Percentiles rank a stretch among this genome's conserved stretches.
Evolutionary conservation across 2,888 invertebrate genomes (phyloP).

Genomic region (Himalopsyche tibetana): DNA sequence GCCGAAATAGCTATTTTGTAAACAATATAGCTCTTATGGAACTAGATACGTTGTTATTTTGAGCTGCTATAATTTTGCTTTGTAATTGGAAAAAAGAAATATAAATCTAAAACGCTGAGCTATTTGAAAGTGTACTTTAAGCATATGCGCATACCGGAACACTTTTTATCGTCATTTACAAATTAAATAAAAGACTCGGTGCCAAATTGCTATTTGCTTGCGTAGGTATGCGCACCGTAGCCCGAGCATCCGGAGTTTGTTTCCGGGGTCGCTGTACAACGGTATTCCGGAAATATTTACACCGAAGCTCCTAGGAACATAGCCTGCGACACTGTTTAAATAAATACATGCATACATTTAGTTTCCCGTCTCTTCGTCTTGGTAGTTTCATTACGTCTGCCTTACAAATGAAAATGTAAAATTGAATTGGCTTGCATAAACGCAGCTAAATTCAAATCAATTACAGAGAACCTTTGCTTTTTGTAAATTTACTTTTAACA

Average conservation of each 20-base stretch:
- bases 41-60: too few relatives aligned
- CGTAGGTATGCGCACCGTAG: constrained; percentile 42
- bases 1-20: too few relatives aligned
- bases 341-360: constrained; percentile 26
- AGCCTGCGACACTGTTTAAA: constrained; percentile 31
- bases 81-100: too few relatives aligned
- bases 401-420: too few relatives aligned
- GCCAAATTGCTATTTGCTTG: constrained; percentile 44
- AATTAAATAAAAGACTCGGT: constrained; percentile 47
- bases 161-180: constrained; percentile 34
- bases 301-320: constrained; percentile 14
- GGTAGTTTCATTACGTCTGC: neutral
- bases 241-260: constrained; percentile 28
- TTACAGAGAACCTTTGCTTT: too few relatives aligned
- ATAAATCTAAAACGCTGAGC: neutral
- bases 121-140: neutral
- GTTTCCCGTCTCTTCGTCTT: neutral
- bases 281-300: constrained; percentile 52
- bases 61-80: too few relatives aligned
- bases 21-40: too few relatives aligned
- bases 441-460: too few relatives aligned
- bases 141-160: neutral
- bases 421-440: too few relatives aligned
- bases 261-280: constrained; percentile 46
- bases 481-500: too few relatives aligned